Evolutionary conservation across 1,140 invertebrate genomes (phyloP).

Genomic region (Vollenhovia emeryi): DNA sequence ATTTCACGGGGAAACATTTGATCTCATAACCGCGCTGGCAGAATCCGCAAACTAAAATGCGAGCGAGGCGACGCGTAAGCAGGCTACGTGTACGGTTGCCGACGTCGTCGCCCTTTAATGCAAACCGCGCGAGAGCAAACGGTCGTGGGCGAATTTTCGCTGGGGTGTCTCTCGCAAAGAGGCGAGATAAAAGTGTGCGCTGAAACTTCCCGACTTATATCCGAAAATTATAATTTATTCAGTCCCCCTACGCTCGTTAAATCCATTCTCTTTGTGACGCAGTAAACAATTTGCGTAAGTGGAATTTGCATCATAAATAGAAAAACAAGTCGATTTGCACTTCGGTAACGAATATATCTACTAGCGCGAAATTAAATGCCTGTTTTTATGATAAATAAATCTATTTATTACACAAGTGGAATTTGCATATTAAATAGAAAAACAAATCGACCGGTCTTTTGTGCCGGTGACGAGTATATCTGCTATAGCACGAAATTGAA

Average conservation of each 20-base stretch:
- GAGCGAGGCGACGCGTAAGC: constrained; percentile 42
- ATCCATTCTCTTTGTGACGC: background rate
- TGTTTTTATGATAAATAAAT: background rate
- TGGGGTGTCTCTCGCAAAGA: background rate
- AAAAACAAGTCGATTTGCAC: background rate
- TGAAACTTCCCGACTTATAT: background rate
- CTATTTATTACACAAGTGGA: background rate
- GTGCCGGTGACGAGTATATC: background rate
- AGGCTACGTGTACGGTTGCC: constrained; percentile 11
- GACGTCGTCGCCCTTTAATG: constrained; percentile 38
- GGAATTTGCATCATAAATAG: constrained; percentile 22
- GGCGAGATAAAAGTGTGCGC: background rate
- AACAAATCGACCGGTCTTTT: background rate
- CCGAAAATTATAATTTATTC: constrained; percentile 23
- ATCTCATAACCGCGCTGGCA: constrained; percentile 34
- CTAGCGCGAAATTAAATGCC: background rate
- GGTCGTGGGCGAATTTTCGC: constrained; percentile 6
- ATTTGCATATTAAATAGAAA: background rate
- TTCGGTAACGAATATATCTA: background rate
- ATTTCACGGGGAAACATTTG: constrained; percentile 56
- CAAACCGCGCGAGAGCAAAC: constrained; percentile 11
- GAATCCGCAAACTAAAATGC: constrained; percentile 52
- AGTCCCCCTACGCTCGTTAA: background rate
- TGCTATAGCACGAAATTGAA: background rate
- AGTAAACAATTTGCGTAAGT: constrained; percentile 10